A percentile compares a stretch with the other conserved stretches of the same genome.
phyloP scores from a whole-genome alignment of 2,888 invertebrate species.

The Cosmorhoe ocellata region DNA sequence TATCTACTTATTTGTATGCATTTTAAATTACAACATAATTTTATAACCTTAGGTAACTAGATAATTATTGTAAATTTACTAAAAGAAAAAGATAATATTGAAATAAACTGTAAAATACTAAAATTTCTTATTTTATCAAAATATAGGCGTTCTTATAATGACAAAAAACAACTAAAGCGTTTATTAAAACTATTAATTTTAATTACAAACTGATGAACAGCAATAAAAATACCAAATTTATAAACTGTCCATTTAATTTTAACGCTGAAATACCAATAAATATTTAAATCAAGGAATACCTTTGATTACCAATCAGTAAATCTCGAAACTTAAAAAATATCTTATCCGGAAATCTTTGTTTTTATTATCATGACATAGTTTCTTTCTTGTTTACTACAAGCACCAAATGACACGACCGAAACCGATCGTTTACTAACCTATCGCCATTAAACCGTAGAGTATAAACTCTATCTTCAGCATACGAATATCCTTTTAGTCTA shows the following conservation, averaged over 20 bases:
- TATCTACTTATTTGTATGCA: too few relatives aligned
- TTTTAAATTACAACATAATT: too few relatives aligned
- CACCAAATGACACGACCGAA: not conserved
- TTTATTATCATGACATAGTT: constrained; percentile 12
- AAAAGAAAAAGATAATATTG: too few relatives aligned
- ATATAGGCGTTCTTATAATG: too few relatives aligned
- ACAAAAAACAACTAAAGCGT: too few relatives aligned
- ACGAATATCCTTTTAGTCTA: not conserved
- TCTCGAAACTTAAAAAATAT: constrained; percentile 4
- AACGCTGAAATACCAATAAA: not conserved
- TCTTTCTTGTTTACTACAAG: constrained; percentile 8
- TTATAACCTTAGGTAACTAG: too few relatives aligned
- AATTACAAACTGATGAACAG: not conserved
- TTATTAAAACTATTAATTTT: too few relatives aligned
- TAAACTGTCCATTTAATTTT: not conserved
- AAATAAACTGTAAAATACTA: too few relatives aligned
- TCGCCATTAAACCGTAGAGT: constrained; percentile 8
- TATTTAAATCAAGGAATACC: constrained; percentile 3
- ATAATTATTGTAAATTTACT: too few relatives aligned
- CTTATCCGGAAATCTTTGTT: constrained; percentile 12
- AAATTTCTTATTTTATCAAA: too few relatives aligned
- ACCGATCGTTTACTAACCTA: not conserved
- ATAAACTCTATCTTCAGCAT: not conserved
- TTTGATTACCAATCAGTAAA: constrained; percentile 7
- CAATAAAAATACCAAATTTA: not conserved